Conservation (phyloP, 2,888 invertebrate species). For the Euphydryas editha region DNA sequence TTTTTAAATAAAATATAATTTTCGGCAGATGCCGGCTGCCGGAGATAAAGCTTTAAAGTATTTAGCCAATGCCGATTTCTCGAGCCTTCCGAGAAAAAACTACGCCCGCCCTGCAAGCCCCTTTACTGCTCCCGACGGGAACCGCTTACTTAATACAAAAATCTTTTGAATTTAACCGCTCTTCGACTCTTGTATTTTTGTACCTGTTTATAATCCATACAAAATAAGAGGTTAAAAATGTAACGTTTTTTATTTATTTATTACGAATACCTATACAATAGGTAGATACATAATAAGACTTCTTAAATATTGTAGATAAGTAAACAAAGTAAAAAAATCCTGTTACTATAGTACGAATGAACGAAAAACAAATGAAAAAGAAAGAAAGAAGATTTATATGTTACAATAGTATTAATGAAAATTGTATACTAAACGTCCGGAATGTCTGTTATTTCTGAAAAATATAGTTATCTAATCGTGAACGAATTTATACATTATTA, state of each 20-base stretch:
- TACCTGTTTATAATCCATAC: slow-evolving; percentile 19
- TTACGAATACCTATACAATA: background rate
- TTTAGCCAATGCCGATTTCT: slow-evolving; percentile 63
- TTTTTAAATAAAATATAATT: slow-evolving; percentile 53
- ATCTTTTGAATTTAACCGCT: slow-evolving; percentile 75
- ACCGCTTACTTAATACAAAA: slow-evolving; percentile 55
- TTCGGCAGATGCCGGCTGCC: slow-evolving; percentile 74
- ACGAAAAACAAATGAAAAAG: no score
- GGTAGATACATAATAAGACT: no score
- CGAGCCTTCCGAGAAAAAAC: slow-evolving; percentile 77
- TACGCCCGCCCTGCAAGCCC: slow-evolving; percentile 54
- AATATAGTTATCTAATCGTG: background rate
- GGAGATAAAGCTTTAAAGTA: slow-evolving; percentile 59
- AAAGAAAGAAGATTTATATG: no score
- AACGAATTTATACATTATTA: no score
- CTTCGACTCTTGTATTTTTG: slow-evolving; percentile 57
- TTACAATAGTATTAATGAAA: no score
- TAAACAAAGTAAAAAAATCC: background rate
- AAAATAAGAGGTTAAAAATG: background rate
- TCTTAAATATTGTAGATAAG: background rate
- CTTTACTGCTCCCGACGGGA: slow-evolving; percentile 42
- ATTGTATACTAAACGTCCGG: no score
- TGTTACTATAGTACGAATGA: no score
- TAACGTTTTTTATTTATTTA: slow-evolving; percentile 2
- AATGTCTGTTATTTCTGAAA: background rate